A percentile compares a stretch with the other conserved stretches of the same genome.
Conservation (phyloP, 2,113 vertebrate species). For the Actenoides lindsayi region DNA sequence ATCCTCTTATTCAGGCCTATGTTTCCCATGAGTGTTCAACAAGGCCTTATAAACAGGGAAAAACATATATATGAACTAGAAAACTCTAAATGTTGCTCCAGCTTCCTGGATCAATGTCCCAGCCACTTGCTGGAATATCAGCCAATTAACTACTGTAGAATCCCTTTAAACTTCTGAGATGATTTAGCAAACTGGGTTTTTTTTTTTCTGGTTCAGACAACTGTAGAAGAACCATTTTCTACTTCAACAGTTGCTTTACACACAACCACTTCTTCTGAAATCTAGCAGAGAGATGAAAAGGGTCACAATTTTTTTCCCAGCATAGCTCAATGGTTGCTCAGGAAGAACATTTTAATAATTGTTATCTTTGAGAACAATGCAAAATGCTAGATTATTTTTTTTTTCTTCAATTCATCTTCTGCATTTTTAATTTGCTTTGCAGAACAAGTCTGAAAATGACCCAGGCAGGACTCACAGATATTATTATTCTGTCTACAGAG, state of each 20-base stretch:
- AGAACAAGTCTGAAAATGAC: not conserved
- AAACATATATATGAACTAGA: not conserved
- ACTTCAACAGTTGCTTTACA: not conserved
- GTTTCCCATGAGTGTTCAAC: not conserved
- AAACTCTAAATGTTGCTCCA: not conserved
- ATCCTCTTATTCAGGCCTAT: not conserved
- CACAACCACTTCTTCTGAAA: not conserved
- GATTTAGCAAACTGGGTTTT: not conserved
- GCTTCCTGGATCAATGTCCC: not conserved
- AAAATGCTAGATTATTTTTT: not conserved
- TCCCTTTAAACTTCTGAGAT: not conserved
- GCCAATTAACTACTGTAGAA: not conserved
- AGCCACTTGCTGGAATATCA: not conserved
- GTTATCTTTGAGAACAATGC: not conserved
- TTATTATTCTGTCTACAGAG: not conserved
- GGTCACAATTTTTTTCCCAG: not conserved
- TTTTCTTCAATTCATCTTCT: not conserved
- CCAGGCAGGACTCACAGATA: not conserved
- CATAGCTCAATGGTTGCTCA: not conserved
- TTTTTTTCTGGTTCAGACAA: not conserved
- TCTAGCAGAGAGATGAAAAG: not conserved
- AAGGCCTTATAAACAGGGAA: not conserved
- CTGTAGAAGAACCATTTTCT: not conserved
- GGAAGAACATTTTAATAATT: not conserved
- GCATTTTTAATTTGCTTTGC: conserved; percentile 31